Conservation (phyloP, 2,888 invertebrate genomes). For the Chelonus formosanus region DNA sequence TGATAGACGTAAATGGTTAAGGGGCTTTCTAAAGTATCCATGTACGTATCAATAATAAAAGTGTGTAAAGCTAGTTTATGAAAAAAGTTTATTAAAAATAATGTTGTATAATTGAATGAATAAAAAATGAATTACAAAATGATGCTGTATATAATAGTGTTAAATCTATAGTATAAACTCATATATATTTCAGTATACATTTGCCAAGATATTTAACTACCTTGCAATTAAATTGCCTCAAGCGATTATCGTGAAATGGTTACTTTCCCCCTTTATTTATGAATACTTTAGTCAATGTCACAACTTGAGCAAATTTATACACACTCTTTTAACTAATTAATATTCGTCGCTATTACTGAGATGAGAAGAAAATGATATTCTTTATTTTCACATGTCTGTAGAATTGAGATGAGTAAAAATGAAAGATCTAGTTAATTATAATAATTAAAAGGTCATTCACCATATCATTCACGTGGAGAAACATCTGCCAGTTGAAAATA, state of each 20-base stretch:
- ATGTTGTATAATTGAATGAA: too few species aligned
- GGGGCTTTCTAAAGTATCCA: too few species aligned
- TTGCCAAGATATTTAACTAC: constrained; percentile 50
- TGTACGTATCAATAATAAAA: too few species aligned
- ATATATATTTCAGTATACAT: constrained; percentile 49
- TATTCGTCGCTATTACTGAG: constrained; percentile 58
- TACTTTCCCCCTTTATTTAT: constrained; percentile 56
- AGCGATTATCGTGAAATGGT: constrained; percentile 57
- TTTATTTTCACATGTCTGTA: neutral
- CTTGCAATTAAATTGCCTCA: constrained; percentile 45
- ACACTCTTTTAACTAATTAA: constrained; percentile 56
- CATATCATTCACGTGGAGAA: neutral
- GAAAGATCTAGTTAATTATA: constrained; percentile 34
- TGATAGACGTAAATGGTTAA: neutral
- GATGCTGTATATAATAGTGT: too few species aligned
- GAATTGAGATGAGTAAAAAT: neutral
- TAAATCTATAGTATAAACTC: neutral
- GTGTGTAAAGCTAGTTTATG: too few species aligned
- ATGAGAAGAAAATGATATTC: neutral
- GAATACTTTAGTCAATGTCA: constrained; percentile 52
- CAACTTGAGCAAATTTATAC: constrained; percentile 44
- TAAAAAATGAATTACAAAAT: too few species aligned
- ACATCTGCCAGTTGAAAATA: constrained; percentile 10
- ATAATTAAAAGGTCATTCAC: constrained; percentile 39
- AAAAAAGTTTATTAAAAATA: too few species aligned